Conservation (phyloP, 2,888 invertebrate genomes). For the Scaptomyza parva region DNA sequence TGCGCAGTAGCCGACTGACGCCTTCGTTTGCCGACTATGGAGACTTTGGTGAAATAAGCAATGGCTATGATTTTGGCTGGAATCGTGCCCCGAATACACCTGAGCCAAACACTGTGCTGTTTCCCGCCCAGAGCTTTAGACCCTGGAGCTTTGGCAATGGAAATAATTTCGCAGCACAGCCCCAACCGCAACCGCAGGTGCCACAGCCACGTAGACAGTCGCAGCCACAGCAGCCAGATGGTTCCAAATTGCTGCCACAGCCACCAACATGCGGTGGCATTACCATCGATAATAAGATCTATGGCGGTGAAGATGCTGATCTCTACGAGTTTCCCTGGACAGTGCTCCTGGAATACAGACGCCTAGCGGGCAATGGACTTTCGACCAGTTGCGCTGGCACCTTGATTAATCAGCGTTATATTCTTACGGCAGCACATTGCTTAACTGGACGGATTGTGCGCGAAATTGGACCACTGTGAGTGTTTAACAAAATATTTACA, state of each 20-base stretch:
- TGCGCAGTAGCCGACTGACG: slow-evolving; percentile 37
- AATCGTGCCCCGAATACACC: slow-evolving; percentile 31
- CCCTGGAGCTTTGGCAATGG: slow-evolving; percentile 54
- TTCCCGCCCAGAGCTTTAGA: slow-evolving; percentile 30
- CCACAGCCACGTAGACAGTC: slow-evolving; percentile 1
- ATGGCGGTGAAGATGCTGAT: slow-evolving; percentile 87
- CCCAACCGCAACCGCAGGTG: neutral
- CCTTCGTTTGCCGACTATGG: slow-evolving; percentile 44
- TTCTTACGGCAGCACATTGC: slow-evolving; percentile 88
- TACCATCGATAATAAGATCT: slow-evolving; percentile 86
- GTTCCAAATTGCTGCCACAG: slow-evolving; percentile 63
- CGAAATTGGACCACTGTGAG: slow-evolving; percentile 87
- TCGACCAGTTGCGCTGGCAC: slow-evolving; percentile 83
- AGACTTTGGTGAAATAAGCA: slow-evolving; percentile 28
- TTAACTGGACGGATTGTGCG: slow-evolving; percentile 85
- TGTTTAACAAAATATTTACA: slow-evolving; percentile 14
- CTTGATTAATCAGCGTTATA: slow-evolving; percentile 85
- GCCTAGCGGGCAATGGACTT: slow-evolving; percentile 72
- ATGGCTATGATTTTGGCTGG: slow-evolving; percentile 45
- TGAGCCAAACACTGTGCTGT: slow-evolving; percentile 21
- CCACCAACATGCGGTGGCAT: slow-evolving; percentile 82
- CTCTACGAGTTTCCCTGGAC: slow-evolving; percentile 90
- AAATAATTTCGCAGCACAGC: neutral
- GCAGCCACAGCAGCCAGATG: slow-evolving; percentile 29
- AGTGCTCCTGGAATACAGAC: slow-evolving; percentile 87